A percentile compares a stretch with the other conserved stretches of the same genome.
These are phyloP conservation scores for Pachyrhynchus sulphureomaculatus DNA, from an alignment of 1,140 invertebrate species.

Conservation along the genomic window DNA sequence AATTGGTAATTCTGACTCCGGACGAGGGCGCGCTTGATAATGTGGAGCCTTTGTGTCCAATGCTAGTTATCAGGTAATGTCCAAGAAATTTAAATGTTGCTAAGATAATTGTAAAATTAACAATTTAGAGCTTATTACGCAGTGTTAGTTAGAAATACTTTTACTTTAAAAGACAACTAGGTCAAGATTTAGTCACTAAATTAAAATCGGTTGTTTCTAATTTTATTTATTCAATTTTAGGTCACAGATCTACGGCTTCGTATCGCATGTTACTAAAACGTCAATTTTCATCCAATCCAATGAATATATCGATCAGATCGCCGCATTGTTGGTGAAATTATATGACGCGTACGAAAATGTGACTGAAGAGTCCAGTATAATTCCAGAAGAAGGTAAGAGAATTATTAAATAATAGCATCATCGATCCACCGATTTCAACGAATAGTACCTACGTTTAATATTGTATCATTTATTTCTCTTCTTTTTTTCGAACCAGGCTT, in stretches of 20 bases:
- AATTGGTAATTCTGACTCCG: slow-evolving; percentile 56
- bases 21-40: slow-evolving; percentile 54
- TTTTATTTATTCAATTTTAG: no score
- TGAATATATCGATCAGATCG: slow-evolving; percentile 50
- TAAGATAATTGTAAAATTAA: no score
- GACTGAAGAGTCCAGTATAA: slow-evolving; percentile 46
- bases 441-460: background rate
- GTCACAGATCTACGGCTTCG: slow-evolving; percentile 54
- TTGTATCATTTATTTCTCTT: background rate
- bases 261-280: slow-evolving; percentile 53
- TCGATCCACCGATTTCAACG: no score
- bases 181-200: no score
- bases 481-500: slow-evolving; percentile 12
- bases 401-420: no score
- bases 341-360: slow-evolving; percentile 59
- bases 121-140: no score
- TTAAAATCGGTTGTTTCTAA: background rate
- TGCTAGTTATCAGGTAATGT: slow-evolving; percentile 52
- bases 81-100: slow-evolving; percentile 35
- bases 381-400: slow-evolving; percentile 47
- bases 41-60: slow-evolving; percentile 57
- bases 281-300: slow-evolving; percentile 63
- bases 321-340: slow-evolving; percentile 55
- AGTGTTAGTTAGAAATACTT: no score
- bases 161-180: no score